Percentiles rank a stretch among this genome's conserved stretches.
Evolutionary conservation across 2,113 vertebrate genomes (phyloP).

Genomic region (Ptilonorhynchus violaceus): DNA sequence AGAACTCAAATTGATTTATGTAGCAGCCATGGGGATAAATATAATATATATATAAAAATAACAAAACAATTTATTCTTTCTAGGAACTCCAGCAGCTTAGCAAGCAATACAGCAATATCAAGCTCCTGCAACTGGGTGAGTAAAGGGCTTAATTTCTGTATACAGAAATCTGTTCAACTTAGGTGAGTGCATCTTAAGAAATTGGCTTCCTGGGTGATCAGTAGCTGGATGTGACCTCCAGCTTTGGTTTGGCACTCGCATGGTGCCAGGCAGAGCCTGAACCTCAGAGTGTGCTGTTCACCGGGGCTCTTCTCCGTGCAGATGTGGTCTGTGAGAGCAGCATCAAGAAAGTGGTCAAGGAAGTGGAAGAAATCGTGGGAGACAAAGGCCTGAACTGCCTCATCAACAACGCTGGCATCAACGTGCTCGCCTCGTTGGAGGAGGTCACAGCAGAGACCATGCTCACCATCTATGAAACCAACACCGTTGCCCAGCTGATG

Average conservation of each 20-base stretch:
- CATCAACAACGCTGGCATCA: slow-evolving; percentile 74
- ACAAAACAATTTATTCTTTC: not conserved
- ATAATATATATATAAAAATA: not conserved
- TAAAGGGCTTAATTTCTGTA: not conserved
- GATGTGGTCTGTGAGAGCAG: slow-evolving; percentile 57
- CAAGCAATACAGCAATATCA: slow-evolving; percentile 57
- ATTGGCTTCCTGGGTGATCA: not conserved
- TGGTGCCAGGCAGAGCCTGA: accelerated
- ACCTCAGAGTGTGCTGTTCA: not conserved
- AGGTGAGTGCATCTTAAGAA: not conserved
- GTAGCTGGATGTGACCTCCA: not conserved
- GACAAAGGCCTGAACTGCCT: slow-evolving; percentile 72
- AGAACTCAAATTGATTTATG: not conserved
- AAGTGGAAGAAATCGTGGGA: slow-evolving; percentile 64
- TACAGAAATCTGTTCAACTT: not conserved
- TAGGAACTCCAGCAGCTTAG: slow-evolving; percentile 60
- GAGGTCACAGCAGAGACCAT: slow-evolving; percentile 67
- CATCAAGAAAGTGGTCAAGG: slow-evolving; percentile 66
- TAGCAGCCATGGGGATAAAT: not conserved
- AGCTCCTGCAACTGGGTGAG: slow-evolving; percentile 51
- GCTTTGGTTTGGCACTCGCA: not conserved
- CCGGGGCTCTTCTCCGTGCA: not conserved
- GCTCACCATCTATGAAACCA: slow-evolving; percentile 69
- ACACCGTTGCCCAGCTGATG: slow-evolving; percentile 71
- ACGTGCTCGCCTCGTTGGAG: not conserved